Conservation (phyloP, 2,888 invertebrate genomes). For the Erebia aethiops region DNA sequence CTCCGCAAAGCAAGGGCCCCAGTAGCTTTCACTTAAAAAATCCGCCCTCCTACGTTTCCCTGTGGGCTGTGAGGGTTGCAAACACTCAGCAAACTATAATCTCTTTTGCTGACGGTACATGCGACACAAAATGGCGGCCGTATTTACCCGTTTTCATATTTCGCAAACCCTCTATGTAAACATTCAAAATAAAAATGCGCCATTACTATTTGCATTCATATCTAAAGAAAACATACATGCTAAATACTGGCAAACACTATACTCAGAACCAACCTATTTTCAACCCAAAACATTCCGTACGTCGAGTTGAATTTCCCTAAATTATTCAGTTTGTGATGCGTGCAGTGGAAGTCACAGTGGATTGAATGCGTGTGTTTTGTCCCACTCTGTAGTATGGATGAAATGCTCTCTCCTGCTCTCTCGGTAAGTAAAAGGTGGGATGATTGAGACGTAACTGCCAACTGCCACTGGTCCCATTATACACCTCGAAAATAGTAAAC, state of each 20-base stretch:
- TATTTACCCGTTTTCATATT: conserved; percentile 58
- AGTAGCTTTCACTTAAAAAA: conserved; percentile 40
- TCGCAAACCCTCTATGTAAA: conserved; percentile 76
- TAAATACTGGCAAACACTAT: conserved; percentile 69
- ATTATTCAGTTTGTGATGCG: conserved; percentile 42
- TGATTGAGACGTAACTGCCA: conserved; percentile 81
- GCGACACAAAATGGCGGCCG: conserved; percentile 71
- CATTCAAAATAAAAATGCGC: conserved; percentile 80
- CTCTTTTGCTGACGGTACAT: conserved; percentile 69
- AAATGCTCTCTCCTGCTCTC: conserved; percentile 47
- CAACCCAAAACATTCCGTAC: conserved; percentile 35
- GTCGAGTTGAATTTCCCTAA: conserved; percentile 38
- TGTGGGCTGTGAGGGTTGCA: conserved; percentile 17
- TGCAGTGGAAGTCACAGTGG: conserved; percentile 64
- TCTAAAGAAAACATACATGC: conserved; percentile 82
- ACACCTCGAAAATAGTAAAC: conserved; percentile 73
- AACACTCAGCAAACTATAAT: conserved; percentile 44
- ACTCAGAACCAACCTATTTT: conserved; percentile 40
- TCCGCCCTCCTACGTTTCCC: conserved; percentile 27
- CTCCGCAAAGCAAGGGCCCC: conserved; percentile 28
- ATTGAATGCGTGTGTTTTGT: conserved; percentile 63
- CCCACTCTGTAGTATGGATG: conserved; percentile 48
- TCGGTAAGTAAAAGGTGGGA: conserved; percentile 76
- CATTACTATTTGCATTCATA: conserved; percentile 83
- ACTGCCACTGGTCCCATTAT: conserved; percentile 82